Conservation (phyloP, 2,888 invertebrate genomes). For the Gnatocerus cornutus region DNA sequence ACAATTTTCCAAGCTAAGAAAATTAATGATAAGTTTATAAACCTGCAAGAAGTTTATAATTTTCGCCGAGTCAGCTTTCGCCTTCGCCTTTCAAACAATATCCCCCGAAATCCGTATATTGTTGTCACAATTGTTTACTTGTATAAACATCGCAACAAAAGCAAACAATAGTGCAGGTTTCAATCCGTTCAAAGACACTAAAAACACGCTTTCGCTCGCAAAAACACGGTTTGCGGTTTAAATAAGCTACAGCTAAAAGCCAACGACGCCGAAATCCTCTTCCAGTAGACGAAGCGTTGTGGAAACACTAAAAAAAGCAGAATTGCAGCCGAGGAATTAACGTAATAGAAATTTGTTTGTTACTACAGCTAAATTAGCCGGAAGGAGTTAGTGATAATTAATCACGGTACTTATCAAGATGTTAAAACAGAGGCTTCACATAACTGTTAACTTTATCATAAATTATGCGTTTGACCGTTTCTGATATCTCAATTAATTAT, state of each 20-base stretch:
- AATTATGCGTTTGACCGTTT: slow-evolving; percentile 9
- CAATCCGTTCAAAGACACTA: slow-evolving; percentile 40
- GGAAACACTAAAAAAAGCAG: slow-evolving; percentile 33
- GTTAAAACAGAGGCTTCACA: slow-evolving; percentile 12
- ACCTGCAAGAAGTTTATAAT: not conserved
- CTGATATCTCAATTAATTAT: slow-evolving; percentile 7
- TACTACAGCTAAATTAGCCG: slow-evolving; percentile 26
- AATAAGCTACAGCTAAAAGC: slow-evolving; percentile 44
- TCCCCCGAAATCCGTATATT: slow-evolving; percentile 16
- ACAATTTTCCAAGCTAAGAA: no score
- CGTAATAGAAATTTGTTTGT: slow-evolving; percentile 37
- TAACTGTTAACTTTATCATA: slow-evolving; percentile 20
- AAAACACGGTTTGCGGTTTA: slow-evolving; percentile 43
- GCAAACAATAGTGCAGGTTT: slow-evolving; percentile 41
- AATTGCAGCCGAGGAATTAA: slow-evolving; percentile 33
- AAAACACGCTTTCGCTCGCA: slow-evolving; percentile 40
- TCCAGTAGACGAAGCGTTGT: slow-evolving; percentile 8
- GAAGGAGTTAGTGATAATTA: slow-evolving; percentile 34
- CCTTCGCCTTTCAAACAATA: slow-evolving; percentile 16
- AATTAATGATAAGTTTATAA: not conserved
- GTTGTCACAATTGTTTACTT: slow-evolving; percentile 33
- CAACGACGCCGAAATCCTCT: slow-evolving; percentile 44
- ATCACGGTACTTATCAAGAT: slow-evolving; percentile 34
- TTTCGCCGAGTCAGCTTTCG: not conserved
- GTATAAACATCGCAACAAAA: slow-evolving; percentile 37